These are phyloP conservation scores for Scaptomyza polygonia DNA, from an alignment of 2,888 invertebrate species.

Conservation along the genomic window DNA sequence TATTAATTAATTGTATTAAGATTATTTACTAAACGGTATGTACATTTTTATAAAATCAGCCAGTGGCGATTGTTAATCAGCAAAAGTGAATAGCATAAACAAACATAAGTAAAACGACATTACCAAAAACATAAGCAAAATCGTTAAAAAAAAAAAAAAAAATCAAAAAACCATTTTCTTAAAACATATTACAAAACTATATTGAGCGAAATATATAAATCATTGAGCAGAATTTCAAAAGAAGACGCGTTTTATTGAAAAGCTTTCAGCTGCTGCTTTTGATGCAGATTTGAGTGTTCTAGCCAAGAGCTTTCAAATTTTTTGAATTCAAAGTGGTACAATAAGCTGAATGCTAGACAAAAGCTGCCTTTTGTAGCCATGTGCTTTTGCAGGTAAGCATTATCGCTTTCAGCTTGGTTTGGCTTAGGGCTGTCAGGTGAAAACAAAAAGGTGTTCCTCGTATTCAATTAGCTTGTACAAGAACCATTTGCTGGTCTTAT, in stretches of 20 bases:
- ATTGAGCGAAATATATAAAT: constrained; percentile 78
- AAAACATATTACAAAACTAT: constrained; percentile 60
- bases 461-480: background rate
- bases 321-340: too few relatives aligned
- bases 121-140: constrained; percentile 43
- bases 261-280: background rate
- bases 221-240: constrained; percentile 68
- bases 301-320: background rate
- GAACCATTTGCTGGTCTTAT: constrained; percentile 15
- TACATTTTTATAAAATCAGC: constrained; percentile 69
- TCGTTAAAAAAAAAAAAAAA: constrained; percentile 51
- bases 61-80: constrained; percentile 70
- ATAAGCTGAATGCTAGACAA: too few relatives aligned
- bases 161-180: constrained; percentile 62
- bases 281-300: background rate
- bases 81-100: constrained; percentile 51
- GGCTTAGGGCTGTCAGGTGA: background rate
- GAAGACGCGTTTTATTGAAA: background rate
- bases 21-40: constrained; percentile 72
- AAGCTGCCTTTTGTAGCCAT: background rate
- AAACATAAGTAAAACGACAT: constrained; percentile 26
- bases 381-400: background rate
- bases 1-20: constrained; percentile 67
- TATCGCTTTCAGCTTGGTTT: background rate
- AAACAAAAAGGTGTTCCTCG: too few relatives aligned